Conservation (phyloP, 2,888 invertebrate genomes). For the Ormyrus nitidulus region DNA sequence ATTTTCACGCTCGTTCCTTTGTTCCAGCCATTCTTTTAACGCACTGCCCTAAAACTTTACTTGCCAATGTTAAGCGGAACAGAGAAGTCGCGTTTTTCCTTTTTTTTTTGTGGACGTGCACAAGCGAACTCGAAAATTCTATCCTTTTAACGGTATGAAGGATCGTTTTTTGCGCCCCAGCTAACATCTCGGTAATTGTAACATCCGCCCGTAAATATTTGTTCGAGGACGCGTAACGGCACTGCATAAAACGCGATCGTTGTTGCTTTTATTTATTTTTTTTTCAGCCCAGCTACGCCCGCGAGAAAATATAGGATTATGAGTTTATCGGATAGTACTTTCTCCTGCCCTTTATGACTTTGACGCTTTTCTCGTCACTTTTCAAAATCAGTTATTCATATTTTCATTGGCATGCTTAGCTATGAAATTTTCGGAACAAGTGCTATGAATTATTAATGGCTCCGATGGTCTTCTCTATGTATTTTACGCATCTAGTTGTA, state of each 20-base stretch:
- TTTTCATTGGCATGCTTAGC: constrained; percentile 21
- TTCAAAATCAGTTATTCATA: constrained; percentile 45
- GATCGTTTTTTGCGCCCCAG: constrained; percentile 25
- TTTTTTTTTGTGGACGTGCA: not conserved
- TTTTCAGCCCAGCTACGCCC: not conserved
- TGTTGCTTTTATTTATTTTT: constrained; percentile 11
- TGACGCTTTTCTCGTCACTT: constrained; percentile 11
- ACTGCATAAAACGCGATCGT: constrained; percentile 7
- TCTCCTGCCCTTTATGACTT: constrained; percentile 24
- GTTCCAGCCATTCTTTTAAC: no score
- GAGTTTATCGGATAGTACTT: constrained; percentile 39
- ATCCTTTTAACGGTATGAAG: constrained; percentile 41
- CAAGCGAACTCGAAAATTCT: constrained; percentile 17
- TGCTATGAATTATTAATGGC: constrained; percentile 20
- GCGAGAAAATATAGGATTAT: constrained; percentile 24
- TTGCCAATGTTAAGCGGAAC: no score
- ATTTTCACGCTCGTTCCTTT: no score
- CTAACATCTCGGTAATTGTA: constrained; percentile 39
- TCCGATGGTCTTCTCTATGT: no score
- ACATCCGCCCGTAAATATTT: constrained; percentile 37
- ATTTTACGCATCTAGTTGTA: no score
- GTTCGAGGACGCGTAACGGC: constrained; percentile 29
- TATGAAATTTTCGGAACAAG: constrained; percentile 28
- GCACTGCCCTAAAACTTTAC: no score
- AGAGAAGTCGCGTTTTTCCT: not conserved